Evolutionary conservation across 2,113 vertebrate species (phyloP).

Genomic region (Phoenicopterus ruber): DNA sequence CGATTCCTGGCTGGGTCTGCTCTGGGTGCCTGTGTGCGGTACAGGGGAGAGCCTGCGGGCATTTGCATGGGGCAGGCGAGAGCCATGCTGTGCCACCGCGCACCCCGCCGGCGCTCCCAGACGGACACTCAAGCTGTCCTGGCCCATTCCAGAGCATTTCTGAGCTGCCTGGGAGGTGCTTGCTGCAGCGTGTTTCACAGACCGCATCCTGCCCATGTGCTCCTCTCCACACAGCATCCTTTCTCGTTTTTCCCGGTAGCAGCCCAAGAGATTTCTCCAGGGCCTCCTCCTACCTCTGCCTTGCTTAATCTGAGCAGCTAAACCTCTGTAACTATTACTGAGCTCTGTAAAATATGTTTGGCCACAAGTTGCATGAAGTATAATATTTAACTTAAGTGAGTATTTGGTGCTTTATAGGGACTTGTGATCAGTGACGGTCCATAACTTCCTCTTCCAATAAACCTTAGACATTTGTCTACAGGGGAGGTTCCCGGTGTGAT

Average conservation of each 20-base stretch:
- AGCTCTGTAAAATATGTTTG: not conserved
- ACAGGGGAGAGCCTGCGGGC: not conserved
- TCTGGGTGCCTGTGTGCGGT: not conserved
- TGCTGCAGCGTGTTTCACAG: not conserved
- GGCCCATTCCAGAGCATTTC: not conserved
- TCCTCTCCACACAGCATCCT: not conserved
- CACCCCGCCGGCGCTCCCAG: fast-evolving
- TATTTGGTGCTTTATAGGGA: not conserved
- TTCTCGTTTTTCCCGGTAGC: not conserved
- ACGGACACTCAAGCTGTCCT: fast-evolving
- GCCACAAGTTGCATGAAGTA: not conserved
- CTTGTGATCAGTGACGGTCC: not conserved
- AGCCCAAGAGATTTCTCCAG: not conserved
- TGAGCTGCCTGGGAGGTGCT: not conserved
- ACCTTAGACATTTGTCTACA: not conserved
- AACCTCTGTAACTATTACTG: not conserved
- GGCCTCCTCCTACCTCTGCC: not conserved
- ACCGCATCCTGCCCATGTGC: not conserved
- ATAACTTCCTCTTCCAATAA: not conserved
- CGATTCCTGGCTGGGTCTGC: not conserved
- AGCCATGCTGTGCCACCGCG: fast-evolving
- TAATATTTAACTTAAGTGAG: not conserved
- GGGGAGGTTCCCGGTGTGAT: not conserved
- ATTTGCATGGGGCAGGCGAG: fast-evolving
- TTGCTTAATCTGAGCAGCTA: not conserved